Conservation (phyloP, 2,888 invertebrate genomes). For the Heteromurus nitidus region DNA sequence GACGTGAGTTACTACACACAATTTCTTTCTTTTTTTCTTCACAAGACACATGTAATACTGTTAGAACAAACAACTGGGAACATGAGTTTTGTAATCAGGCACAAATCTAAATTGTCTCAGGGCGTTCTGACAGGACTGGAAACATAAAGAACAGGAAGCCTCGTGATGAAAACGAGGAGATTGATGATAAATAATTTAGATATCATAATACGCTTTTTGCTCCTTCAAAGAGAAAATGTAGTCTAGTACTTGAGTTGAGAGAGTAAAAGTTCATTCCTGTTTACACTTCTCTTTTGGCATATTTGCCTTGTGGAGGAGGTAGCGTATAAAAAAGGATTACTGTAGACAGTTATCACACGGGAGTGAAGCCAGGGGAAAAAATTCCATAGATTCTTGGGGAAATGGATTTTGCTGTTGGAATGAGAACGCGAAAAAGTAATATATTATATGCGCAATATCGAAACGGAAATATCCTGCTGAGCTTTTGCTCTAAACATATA, state of each 20-base stretch:
- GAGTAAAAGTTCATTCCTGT: too few species aligned
- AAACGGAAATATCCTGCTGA: slow-evolving; percentile 6
- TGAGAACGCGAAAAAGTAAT: slow-evolving; percentile 32
- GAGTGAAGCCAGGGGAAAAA: neutral
- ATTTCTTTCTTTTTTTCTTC: neutral
- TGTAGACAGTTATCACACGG: neutral
- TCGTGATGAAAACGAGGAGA: slow-evolving; percentile 58
- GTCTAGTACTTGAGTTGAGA: too few species aligned
- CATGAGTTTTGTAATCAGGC: slow-evolving; percentile 40
- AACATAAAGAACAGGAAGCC: slow-evolving; percentile 61
- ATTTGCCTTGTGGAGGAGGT: too few species aligned
- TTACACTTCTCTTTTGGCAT: too few species aligned
- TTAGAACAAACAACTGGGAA: slow-evolving; percentile 35
- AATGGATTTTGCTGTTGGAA: slow-evolving; percentile 32
- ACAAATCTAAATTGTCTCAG: slow-evolving; percentile 58
- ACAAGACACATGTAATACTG: slow-evolving; percentile 32
- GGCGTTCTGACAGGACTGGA: slow-evolving; percentile 60
- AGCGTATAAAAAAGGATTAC: too few species aligned
- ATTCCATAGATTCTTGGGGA: slow-evolving; percentile 43
- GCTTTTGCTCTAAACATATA: too few species aligned
- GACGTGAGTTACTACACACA: too few species aligned
- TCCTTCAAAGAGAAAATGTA: neutral
- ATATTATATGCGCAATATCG: neutral
- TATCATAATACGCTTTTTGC: slow-evolving; percentile 40
- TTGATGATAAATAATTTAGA: slow-evolving; percentile 59